phyloP scores from a whole-genome alignment of 2,113 vertebrate species.

The Bufo bufo region DNA sequence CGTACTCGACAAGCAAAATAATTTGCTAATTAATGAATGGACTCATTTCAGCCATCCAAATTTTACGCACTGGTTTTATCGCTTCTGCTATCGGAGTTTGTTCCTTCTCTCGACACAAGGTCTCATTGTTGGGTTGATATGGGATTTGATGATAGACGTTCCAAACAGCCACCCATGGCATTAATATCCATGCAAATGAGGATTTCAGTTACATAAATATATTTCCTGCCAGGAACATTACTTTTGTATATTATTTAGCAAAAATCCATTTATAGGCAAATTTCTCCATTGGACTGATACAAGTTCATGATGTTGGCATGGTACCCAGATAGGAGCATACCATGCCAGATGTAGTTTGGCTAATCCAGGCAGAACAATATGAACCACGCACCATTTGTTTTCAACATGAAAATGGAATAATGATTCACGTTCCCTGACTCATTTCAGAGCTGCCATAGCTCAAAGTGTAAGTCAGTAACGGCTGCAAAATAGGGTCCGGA shows the following conservation, averaged over 20 bases:
- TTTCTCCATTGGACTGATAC: slow-evolving; percentile 44
- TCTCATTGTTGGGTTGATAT: neutral
- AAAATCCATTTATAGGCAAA: slow-evolving; percentile 45
- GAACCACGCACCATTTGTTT: neutral
- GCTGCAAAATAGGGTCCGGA: neutral
- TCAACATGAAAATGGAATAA: slow-evolving; percentile 25
- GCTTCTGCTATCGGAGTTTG: neutral
- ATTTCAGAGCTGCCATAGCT: neutral
- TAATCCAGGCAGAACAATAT: slow-evolving; percentile 27
- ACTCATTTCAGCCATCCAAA: neutral
- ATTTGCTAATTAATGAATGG: neutral
- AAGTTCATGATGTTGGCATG: slow-evolving; percentile 27
- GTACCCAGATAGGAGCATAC: slow-evolving; percentile 13
- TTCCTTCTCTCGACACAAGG: neutral
- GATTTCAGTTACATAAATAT: slow-evolving; percentile 10
- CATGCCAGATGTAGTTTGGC: slow-evolving; percentile 36
- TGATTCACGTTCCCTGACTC: slow-evolving; percentile 28
- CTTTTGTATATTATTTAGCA: slow-evolving; percentile 25
- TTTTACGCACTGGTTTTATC: neutral
- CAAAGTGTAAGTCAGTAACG: neutral
- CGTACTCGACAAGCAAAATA: neutral
- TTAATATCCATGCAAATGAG: slow-evolving; percentile 17
- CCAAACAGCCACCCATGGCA: slow-evolving; percentile 29
- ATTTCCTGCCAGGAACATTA: slow-evolving; percentile 39
- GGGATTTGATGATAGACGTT: slow-evolving; percentile 17